These are phyloP conservation scores for Therioaphis trifolii DNA, from an alignment of 2,888 invertebrate genomes.

Conservation along the genomic window DNA sequence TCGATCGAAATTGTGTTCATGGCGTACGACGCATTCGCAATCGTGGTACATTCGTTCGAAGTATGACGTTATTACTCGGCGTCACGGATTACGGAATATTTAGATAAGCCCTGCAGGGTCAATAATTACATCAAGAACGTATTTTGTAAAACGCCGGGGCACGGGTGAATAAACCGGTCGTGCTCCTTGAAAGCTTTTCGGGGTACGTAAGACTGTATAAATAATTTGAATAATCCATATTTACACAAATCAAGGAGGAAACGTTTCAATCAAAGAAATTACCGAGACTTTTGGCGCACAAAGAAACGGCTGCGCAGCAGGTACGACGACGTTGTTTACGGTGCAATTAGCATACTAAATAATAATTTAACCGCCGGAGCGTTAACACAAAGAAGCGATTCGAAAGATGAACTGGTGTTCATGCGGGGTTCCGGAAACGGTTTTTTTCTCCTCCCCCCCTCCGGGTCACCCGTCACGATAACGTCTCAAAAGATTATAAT, in stretches of 20 bases:
- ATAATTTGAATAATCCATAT: slow-evolving; percentile 32
- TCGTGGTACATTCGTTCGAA: too few species aligned
- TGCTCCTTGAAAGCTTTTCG: background rate
- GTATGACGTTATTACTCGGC: background rate
- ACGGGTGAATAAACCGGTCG: background rate
- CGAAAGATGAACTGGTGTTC: too few species aligned
- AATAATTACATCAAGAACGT: background rate
- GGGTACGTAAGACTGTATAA: background rate
- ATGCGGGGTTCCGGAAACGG: too few species aligned
- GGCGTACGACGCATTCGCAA: too few species aligned
- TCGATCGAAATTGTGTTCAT: too few species aligned
- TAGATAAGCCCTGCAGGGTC: too few species aligned
- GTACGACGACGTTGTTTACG: background rate
- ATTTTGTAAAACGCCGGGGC: background rate
- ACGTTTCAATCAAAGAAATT: slow-evolving; percentile 24
- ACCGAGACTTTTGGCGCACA: background rate
- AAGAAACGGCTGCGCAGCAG: background rate
- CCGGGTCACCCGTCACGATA: too few species aligned
- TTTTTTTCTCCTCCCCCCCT: too few species aligned
- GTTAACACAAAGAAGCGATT: background rate
- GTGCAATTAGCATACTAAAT: background rate
- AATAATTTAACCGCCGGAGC: background rate
- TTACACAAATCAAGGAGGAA: slow-evolving; percentile 26
- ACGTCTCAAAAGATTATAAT: too few species aligned
- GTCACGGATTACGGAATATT: too few species aligned